Evolutionary conservation across 2,888 invertebrate genomes (phyloP).

Genomic region (Drosophila anceps): DNA sequence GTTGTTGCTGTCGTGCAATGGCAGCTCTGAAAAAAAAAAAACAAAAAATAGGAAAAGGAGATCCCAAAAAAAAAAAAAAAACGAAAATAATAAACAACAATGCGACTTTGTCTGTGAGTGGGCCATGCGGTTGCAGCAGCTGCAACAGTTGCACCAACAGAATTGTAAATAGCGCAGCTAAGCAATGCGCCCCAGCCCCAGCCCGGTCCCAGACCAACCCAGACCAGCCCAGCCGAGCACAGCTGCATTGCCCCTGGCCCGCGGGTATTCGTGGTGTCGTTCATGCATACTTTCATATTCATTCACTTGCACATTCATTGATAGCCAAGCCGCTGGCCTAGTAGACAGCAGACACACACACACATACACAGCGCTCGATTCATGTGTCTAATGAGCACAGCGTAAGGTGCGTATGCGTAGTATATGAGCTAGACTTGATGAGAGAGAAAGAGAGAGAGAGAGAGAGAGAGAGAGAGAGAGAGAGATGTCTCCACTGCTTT

Average conservation of each 20-base stretch:
- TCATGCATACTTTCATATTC: conserved; percentile 55
- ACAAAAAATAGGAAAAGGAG: not conserved
- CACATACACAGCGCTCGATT: not conserved
- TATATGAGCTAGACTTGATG: not conserved
- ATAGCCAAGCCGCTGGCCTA: conserved; percentile 21
- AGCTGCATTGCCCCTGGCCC: conserved; percentile 30
- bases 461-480: not conserved
- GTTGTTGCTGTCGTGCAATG: conserved; percentile 53
- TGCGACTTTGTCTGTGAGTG: conserved; percentile 53
- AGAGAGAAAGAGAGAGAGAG: not conserved
- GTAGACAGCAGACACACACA: not conserved
- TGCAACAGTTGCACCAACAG: conserved; percentile 53
- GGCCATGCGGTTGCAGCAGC: conserved; percentile 51
- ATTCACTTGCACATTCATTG: conserved; percentile 33
- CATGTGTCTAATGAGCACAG: conserved; percentile 8
- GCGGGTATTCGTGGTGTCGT: conserved; percentile 34
- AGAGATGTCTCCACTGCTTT: no score
- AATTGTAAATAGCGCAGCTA: conserved; percentile 45
- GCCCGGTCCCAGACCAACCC: not conserved
- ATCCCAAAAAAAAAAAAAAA: conserved; percentile 18
- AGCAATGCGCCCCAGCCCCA: conserved; percentile 28
- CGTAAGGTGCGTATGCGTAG: conserved; percentile 15
- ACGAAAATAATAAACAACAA: conserved; percentile 55
- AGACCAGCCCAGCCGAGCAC: not conserved
- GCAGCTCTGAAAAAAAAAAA: conserved; percentile 30